Base-by-base conservation (phyloP, 2,888 invertebrate genomes). In the Tricholauxania praeusta region DNA sequence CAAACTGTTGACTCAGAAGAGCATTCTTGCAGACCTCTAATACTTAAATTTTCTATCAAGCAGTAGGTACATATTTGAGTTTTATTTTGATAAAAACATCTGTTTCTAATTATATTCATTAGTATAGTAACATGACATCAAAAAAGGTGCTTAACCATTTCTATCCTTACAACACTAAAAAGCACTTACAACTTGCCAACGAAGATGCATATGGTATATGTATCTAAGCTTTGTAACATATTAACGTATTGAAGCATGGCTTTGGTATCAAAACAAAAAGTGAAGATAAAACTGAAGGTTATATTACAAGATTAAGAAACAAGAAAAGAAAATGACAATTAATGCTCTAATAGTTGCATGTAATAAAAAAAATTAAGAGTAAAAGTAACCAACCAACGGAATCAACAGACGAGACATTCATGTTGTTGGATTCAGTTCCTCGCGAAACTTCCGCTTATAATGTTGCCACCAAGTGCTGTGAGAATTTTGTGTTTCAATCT, bases 271-370 rank as follows among this genome's bases (percentile, higher is more conserved):
- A 51, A 51, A 49, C 28, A 19, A 51, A 64, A 22, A 28, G 28
- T 10, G 39, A 39, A 64, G 14, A 64, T n/a, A 64, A 64, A 12
- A 51, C 19, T 22, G 22, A 32, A 32, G 60, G 14, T 60, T 12
- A 39, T 15, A 19, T 57, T 12, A 49, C 75, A 77, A 78, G 72
- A 76, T 78, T 78, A 75, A 49, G 57, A 55, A 59, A 19, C 67
- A 67, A 59, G 19, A 65, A 63, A 64, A 59, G 63, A 70, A 67
- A 62, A 63, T 73, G 79, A 79, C 85, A 85, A 83, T 85, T 85
- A 84, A 85, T 84, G 84, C 84, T 84, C 84, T 84, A 82, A 83
- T 85, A 83, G 65, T 53, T 17, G 14, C 53, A 32, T 10, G 39
- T 48, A 59, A 73, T 52, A 52, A 28, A 28, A 28, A 22, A 28